Percentiles rank a stretch among this genome's conserved stretches.
Conservation (phyloP, 2,797 vertebrate genomes). For the Podarcis lilfordi region DNA sequence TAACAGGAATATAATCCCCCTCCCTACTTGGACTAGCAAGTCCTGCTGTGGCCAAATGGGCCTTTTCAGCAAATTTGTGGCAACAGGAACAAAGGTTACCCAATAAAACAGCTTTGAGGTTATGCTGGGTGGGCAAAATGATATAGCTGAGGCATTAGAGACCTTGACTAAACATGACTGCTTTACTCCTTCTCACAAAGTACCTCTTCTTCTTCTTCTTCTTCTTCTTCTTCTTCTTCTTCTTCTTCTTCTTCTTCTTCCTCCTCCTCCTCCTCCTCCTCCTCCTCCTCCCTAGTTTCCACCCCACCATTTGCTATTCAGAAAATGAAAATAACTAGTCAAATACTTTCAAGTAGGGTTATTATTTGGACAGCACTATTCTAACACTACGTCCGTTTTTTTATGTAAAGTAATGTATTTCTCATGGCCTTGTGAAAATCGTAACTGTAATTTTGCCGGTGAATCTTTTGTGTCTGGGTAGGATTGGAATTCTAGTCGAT, state of each 20-base stretch:
- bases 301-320: not conserved
- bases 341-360: slow-evolving; percentile 13
- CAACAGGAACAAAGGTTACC: not conserved
- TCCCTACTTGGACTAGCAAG: not conserved
- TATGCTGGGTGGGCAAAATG: not conserved
- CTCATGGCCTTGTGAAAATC: not conserved
- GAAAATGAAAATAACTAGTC: not conserved
- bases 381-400: not conserved
- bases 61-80: not conserved
- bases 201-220: not conserved
- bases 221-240: no score
- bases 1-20: not conserved
- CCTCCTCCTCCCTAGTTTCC: no score
- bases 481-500: not conserved
- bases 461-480: not conserved
- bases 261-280: rapidly evolving
- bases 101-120: slow-evolving; percentile 7
- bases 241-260: not conserved
- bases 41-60: not conserved
- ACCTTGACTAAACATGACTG: not conserved
- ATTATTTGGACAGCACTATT: not conserved
- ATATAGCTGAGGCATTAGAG: not conserved
- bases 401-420: not conserved
- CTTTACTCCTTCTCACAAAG: slow-evolving; percentile 8
- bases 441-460: not conserved